A percentile compares a stretch with the other conserved stretches of the same genome.
phyloP scores from a whole-genome alignment of 2,113 vertebrate species.

The Actenoides hombroni region DNA sequence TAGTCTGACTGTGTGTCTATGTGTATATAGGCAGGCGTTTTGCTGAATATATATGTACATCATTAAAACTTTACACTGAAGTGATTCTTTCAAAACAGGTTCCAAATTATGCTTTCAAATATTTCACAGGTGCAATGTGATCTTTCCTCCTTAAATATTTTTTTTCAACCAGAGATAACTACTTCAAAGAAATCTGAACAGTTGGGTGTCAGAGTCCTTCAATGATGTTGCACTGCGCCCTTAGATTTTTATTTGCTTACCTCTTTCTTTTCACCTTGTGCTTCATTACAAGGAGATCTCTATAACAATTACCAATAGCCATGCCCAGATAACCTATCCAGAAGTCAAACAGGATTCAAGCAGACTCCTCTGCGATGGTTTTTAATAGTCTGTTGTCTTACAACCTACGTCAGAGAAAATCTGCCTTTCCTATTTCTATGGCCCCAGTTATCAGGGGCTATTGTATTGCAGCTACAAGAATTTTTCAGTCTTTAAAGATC shows the following conservation, averaged over 20 bases:
- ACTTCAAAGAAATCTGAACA: neutral
- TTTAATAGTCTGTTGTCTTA: neutral
- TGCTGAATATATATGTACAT: neutral
- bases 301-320: neutral
- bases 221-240: neutral
- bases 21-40: neutral
- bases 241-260: neutral
- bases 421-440: neutral
- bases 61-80: neutral
- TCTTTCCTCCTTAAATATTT: neutral
- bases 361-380: neutral
- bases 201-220: neutral
- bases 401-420: neutral
- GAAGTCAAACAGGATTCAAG: neutral
- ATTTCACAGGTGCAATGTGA: neutral
- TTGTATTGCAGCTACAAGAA: neutral
- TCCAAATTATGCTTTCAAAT: neutral
- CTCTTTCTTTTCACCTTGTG: neutral
- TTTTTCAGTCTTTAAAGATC: neutral
- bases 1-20: no score
- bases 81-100: neutral
- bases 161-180: accelerated
- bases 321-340: neutral
- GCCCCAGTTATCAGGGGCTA: accelerated
- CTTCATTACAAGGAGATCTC: neutral